A percentile compares a stretch with the other conserved stretches of the same genome.
Evolutionary conservation across 2,888 invertebrate species (phyloP).

Genomic region (Scaptomyza flava): DNA sequence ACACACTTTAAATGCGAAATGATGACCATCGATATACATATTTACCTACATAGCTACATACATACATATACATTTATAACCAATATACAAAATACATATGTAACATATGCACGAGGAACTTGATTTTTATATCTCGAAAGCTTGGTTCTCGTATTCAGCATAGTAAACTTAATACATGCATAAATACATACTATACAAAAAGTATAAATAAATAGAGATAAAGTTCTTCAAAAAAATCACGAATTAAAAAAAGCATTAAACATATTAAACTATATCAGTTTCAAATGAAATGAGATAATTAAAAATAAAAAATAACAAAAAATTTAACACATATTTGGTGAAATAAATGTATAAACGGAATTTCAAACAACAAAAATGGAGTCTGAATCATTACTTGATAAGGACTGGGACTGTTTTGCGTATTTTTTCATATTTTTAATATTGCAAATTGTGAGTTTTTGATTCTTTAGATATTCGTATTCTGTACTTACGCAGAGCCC

Average conservation of each 20-base stretch:
- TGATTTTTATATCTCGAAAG: conserved; percentile 5
- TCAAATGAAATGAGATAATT: conserved; percentile 54
- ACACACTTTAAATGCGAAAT: conserved; percentile 75
- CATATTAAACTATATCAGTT: conserved; percentile 77
- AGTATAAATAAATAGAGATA: conserved; percentile 42
- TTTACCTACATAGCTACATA: conserved; percentile 56
- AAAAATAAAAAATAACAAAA: conserved; percentile 36
- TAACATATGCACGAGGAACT: conserved; percentile 34
- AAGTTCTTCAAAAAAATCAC: conserved; percentile 59
- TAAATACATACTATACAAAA: conserved; percentile 44
- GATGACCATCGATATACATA: conserved; percentile 78
- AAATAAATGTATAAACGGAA: conserved; percentile 83
- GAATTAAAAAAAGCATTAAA: conserved; percentile 39
- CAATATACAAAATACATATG: conserved; percentile 25
- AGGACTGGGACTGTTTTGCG: no score
- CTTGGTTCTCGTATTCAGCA: conserved; percentile 13
- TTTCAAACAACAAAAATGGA: conserved; percentile 54
- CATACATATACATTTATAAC: conserved; percentile 40
- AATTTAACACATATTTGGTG: conserved; percentile 74
- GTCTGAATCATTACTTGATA: conserved; percentile 9
- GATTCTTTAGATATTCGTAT: conserved; percentile 39
- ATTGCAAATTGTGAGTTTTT: conserved; percentile 5
- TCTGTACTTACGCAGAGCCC: conserved; percentile 52
- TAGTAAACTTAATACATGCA: conserved; percentile 23
- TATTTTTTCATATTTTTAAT: not conserved